Evolutionary conservation across 2,888 invertebrate species (phyloP).

Genomic region (Proisotoma minuta): DNA sequence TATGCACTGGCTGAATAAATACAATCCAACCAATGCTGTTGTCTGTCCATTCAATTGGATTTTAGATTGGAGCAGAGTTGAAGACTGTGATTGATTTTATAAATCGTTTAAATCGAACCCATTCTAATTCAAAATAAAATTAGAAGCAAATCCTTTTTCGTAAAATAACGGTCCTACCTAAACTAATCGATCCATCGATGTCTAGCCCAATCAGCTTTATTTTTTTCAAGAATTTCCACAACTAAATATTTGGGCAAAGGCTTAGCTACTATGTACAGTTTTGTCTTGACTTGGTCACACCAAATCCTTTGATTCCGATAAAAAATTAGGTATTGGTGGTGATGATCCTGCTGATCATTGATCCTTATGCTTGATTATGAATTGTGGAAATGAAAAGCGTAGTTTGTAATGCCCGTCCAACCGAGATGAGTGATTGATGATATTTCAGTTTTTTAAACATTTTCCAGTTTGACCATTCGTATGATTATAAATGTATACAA

Average conservation of each 20-base stretch:
- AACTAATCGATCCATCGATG: not conserved
- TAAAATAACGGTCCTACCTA: not conserved
- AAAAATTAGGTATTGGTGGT: not conserved
- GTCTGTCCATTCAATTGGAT: not conserved
- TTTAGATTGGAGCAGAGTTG: conserved; percentile 6
- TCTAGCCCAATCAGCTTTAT: conserved; percentile 5
- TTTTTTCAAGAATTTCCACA: not conserved
- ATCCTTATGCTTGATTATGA: not conserved
- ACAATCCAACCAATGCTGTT: not conserved
- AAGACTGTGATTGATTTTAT: conserved; percentile 5
- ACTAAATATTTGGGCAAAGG: not conserved
- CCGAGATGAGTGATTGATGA: conserved; percentile 41
- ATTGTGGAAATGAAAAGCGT: conserved; percentile 16
- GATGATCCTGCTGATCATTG: not conserved
- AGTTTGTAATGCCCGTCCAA: conserved; percentile 38
- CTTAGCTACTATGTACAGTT: not conserved
- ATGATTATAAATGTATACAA: conserved; percentile 1
- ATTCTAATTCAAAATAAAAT: conserved; percentile 2
- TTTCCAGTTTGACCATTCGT: conserved; percentile 11
- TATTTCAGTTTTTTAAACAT: conserved; percentile 14
- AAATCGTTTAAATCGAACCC: conserved; percentile 3
- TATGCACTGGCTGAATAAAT: not conserved
- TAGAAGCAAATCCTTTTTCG: not conserved
- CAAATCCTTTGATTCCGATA: not conserved
- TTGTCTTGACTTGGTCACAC: not conserved